Percentiles rank a stretch among this genome's conserved stretches.
Conservation (phyloP, 2,888 invertebrate genomes). For the Catocala sponsa region DNA sequence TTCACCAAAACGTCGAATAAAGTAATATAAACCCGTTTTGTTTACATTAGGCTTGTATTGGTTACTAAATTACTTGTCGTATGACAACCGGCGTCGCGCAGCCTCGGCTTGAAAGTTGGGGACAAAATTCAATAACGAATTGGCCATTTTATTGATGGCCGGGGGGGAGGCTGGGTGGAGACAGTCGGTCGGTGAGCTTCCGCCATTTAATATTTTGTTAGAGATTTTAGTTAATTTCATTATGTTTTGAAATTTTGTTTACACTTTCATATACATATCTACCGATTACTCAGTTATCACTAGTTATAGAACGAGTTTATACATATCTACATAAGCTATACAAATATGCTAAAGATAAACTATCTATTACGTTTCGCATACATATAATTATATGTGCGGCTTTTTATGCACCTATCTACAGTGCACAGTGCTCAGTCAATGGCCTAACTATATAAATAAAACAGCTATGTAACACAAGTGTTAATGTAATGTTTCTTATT, state of each 20-base stretch:
- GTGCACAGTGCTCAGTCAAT: constrained; percentile 50
- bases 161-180: constrained; percentile 86
- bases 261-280: constrained; percentile 54
- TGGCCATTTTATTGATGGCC: constrained; percentile 89
- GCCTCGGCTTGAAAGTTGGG: constrained; percentile 80
- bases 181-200: constrained; percentile 81
- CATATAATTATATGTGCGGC: constrained; percentile 32
- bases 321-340: constrained; percentile 46
- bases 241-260: constrained; percentile 67
- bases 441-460: constrained; percentile 50
- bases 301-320: constrained; percentile 38
- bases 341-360: constrained; percentile 54
- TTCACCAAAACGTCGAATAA: constrained; percentile 72
- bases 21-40: constrained; percentile 71
- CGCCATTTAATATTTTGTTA: constrained; percentile 80
- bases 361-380: constrained; percentile 39
- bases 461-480: constrained; percentile 26
- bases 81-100: constrained; percentile 85
- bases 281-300: constrained; percentile 53
- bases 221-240: constrained; percentile 61
- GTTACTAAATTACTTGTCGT: constrained; percentile 77
- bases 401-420: constrained; percentile 45
- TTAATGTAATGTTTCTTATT: constrained; percentile 23
- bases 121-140: constrained; percentile 88
- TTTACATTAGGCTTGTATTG: constrained; percentile 78